Conservation (phyloP, 2,113 vertebrate genomes). For the Calonectris borealis region DNA sequence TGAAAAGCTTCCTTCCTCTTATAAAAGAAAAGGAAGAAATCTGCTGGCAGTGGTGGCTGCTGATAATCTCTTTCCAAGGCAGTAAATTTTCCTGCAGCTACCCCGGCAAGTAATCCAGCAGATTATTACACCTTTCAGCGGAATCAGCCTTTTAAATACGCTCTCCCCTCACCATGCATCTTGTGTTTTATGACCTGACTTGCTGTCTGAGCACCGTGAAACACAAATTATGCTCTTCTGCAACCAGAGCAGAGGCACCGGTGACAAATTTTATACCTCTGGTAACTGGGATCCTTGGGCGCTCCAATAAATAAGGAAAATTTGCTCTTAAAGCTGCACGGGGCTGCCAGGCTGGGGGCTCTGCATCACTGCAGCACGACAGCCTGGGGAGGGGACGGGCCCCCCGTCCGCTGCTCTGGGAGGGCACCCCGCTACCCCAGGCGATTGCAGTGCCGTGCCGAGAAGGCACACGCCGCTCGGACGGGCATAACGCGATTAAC, state of each 20-base stretch:
- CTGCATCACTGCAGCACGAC: too few species aligned
- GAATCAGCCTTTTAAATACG: not conserved
- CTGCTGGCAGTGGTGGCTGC: not conserved
- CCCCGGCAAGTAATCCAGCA: not conserved
- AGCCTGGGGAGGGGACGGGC: not conserved
- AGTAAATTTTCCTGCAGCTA: conserved; percentile 47
- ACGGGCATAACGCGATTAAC: not conserved
- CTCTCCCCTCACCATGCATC: not conserved
- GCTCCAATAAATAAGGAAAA: not conserved
- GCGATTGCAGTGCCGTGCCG: rapidly evolving
- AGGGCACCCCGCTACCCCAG: not conserved
- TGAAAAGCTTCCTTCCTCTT: conserved; percentile 38
- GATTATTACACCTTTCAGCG: conserved; percentile 54
- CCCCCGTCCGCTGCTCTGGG: rapidly evolving
- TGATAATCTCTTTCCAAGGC: conserved; percentile 49
- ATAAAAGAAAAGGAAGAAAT: not conserved
- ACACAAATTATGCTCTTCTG: not conserved
- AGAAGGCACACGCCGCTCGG: not conserved
- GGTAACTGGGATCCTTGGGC: not conserved
- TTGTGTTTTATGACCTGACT: not conserved
- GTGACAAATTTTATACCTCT: not conserved
- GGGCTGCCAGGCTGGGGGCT: not conserved
- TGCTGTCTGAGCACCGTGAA: not conserved
- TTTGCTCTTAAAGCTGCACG: not conserved
- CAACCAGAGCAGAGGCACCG: not conserved